Evolutionary conservation across 2,888 invertebrate species (phyloP), one percentile per base, ranked within the genome.

Genomic region (Vesta saturnalis): DNA sequence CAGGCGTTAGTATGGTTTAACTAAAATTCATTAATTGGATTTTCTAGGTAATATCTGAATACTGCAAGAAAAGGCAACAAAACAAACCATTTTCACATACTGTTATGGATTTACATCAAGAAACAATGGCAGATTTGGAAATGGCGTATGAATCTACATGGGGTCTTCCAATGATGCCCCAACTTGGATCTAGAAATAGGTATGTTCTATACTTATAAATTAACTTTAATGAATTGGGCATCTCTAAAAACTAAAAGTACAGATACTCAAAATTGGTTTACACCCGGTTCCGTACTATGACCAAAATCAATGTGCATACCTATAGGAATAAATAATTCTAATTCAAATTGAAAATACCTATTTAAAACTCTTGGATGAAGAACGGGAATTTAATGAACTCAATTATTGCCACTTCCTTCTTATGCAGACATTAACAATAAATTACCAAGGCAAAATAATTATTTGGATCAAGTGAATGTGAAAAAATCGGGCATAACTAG

Each of bases 31-130:
- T n/a, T n/a, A n/a, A n/a, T n/a, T n/a, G n/a, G n/a, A n/a, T n/a
- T n/a, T n/a, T n/a, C n/a, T n/a, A 89, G 89, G 87, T 87, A 47
- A 89, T 89, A 74, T 88, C 88, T 0, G 87, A 87, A 68, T 88
- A 88, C 76, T 89, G 87, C 76, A 86, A 85, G 69, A 85, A 85
- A 23, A 82, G 86, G 59, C 83, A 86, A 65, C 87, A 87, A 72
- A 85, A 84, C 52, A 84, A 87, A 68, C 88, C 89, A n/a, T 89
- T 89, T 77, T 88, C 88, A 0, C 89, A 89, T 77, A 86, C 88
- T 57, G 87, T 88, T 12, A 88, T 89, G 87, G 88, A 89, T 77
- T 83, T 89, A 78, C 86, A 88, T 74, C 85, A 86, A 49, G 87
- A 87, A 76, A 87, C 87, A 14, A 79, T 83, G 79, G 83, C 83